Percentiles rank a stretch among this genome's conserved stretches.
Conservation (phyloP, 35 echinoderm and acorn worm species). For the Lytechinus pictus region DNA sequence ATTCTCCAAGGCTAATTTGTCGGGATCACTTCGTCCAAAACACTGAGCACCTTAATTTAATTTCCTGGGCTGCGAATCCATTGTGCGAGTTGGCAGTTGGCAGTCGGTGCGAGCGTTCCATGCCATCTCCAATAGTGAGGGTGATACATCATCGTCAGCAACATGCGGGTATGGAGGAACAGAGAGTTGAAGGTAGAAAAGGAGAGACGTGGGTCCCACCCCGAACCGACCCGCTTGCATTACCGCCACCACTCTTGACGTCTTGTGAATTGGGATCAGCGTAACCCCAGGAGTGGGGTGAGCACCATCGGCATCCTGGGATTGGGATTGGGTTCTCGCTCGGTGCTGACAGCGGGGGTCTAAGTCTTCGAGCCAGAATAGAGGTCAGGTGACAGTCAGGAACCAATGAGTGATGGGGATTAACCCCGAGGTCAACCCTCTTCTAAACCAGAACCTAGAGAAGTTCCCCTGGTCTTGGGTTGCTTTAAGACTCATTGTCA, state of each 20-base stretch:
- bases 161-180: neutral
- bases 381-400: slow-evolving; percentile 47
- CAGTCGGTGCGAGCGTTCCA: slow-evolving; percentile 30
- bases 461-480: neutral
- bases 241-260: slow-evolving; percentile 25
- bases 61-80: slow-evolving; percentile 43
- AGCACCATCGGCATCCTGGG: slow-evolving; percentile 22
- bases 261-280: slow-evolving; percentile 1
- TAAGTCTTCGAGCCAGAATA: slow-evolving; percentile 15
- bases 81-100: slow-evolving; percentile 49
- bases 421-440: slow-evolving; percentile 42
- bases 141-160: slow-evolving; percentile 40
- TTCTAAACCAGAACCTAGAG: slow-evolving; percentile 12
- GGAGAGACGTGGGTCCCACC: slow-evolving; percentile 1
- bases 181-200: neutral
- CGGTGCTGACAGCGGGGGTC: slow-evolving; percentile 49
- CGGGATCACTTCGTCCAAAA: slow-evolving; percentile 49
- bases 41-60: slow-evolving; percentile 47
- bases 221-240: neutral
- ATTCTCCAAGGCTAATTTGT: slow-evolving; percentile 56
- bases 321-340: slow-evolving; percentile 51
- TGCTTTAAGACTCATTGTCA: slow-evolving; percentile 29
- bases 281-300: neutral
- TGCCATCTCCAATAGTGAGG: slow-evolving; percentile 6
- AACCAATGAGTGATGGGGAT: slow-evolving; percentile 52